Base-by-base conservation (phyloP, 2,113 vertebrate genomes). In the Cebus imitator region DNA sequence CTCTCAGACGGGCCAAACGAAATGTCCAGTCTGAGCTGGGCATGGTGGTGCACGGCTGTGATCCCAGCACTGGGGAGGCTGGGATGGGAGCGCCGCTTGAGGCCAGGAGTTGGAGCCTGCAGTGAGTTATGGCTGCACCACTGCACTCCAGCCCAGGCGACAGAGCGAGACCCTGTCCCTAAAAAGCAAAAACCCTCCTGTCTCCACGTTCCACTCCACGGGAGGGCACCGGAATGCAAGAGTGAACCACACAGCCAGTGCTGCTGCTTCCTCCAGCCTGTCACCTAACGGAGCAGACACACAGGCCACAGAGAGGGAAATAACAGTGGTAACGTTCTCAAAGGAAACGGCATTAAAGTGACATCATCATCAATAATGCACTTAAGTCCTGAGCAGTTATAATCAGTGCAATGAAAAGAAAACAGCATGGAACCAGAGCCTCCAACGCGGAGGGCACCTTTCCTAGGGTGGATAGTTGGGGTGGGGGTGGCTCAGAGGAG, bases 401-500 rank as follows among this genome's bases (percentile, higher is more conserved):
- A 14, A 78, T 4, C 30, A 55, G 48, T 0, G 5, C 21, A 8
- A 12, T 0, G 4, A 4, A 75, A 32, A 85, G 45, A 16, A 43
- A 20, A 79, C 0, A 50, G 17, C 17, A 6, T 0, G 16, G n/a
- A 2, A 23, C 2, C 2, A 23, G 0, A 9, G 40, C 6, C 4
- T 17, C 48, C 12, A 3, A 17, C 5, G 0, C 12, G 9, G 45
- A 82, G 40, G 70, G 37, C 64, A 8, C 2, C 14, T 0, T 27
- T 14, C 40, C 13, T 30, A 13, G 11, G 12, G 3, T 27, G 25
- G 55, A 30, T 2, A 9, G 43, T 9, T 2, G 2, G 64, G 21
- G 45, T 17, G 50, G 2, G 1, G 3, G 37, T 1, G n/a, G 52
- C 72, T 79, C 70, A 3, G 37, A 35, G 16, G 37, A 66, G 16